Evolutionary conservation across 2,113 vertebrate species (phyloP), one percentile per base, ranked within the genome.

Genomic region (Zingel zingel): DNA sequence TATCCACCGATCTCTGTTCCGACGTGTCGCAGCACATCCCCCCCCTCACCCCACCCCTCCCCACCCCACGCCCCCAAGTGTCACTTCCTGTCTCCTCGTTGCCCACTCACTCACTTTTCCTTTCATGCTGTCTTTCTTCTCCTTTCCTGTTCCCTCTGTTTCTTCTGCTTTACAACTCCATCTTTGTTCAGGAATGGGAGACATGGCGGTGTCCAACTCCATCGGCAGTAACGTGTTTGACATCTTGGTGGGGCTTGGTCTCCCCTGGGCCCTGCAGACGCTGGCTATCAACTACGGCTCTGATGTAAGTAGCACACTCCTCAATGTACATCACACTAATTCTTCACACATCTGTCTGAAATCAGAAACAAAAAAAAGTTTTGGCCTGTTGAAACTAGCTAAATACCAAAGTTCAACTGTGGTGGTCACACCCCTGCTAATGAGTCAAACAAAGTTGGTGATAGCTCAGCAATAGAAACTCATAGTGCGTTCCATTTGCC

Each of bases 161-260:
- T 56, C 13, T 61, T 4, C 7, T 15, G 5, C 33, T 15, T 50
- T 39, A 33, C 11, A 16, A 19, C 61, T 57, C 54, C 5, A 0
- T 30, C n/a, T 77, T 25, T 82, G 54, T 79, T 13, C 83, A 99
- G 98, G 98, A 59, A 96, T 99, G 96, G 98, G 98, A 4, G 98
- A 99, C 85, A 99, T 99, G 98, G 98, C 98, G 0, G 97, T 99
- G 58, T 99, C 98, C 48, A 99, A 99, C 93, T 99, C 98, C 86
- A 99, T 99, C 0, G 98, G 98, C 82, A 99, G 98, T 94, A 99
- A 99, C 9, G 98, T 99, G 56, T 99, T 99, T 82, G 98, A 99
- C 93, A 99, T 99, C 92, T 91, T 99, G 79, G 96, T 99, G 19
- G 98, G 98, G 18, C 95, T 99, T 0, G 98, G 98, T 15, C 96